phyloP scores from a whole-genome alignment of 2,797 vertebrate species.

The Arnoldichthys spilopterus region DNA sequence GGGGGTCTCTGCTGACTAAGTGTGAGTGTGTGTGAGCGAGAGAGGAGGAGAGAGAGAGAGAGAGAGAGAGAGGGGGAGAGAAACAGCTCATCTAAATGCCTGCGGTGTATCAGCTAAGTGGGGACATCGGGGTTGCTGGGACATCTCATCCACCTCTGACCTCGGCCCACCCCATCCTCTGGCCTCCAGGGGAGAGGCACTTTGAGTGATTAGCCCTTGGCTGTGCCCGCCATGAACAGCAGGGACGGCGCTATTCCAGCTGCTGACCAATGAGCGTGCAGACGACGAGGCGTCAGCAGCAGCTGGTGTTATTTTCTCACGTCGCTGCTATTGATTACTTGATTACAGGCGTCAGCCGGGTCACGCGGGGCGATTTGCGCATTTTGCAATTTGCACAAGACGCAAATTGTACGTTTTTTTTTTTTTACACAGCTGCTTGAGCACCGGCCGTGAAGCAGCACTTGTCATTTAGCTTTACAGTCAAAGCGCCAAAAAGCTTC shows the following conservation, averaged over 20 bases:
- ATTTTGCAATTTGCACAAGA: background rate
- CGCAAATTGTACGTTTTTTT: background rate
- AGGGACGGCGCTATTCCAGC: background rate
- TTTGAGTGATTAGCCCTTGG: slow-evolving; percentile 9
- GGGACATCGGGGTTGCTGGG: slow-evolving; percentile 28
- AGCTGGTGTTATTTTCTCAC: slow-evolving; percentile 17
- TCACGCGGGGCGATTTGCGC: background rate
- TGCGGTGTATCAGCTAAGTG: slow-evolving; percentile 30
- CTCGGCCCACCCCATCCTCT: background rate
- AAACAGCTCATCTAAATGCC: slow-evolving; percentile 43
- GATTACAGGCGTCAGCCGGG: slow-evolving; percentile 15
- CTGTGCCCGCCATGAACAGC: background rate
- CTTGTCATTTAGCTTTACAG: background rate
- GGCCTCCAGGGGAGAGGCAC: background rate
- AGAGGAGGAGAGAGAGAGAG: slow-evolving; percentile 10
- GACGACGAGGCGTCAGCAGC: background rate
- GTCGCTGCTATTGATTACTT: slow-evolving; percentile 25
- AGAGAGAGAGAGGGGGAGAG: background rate
- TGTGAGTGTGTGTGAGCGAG: background rate
- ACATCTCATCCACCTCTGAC: slow-evolving; percentile 33
- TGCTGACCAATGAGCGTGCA: slow-evolving; percentile 8
- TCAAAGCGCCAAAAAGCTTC: background rate
- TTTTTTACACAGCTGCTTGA: background rate
- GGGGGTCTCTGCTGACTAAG: slow-evolving; percentile 52
- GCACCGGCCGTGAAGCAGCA: background rate